Conservation (phyloP, 2,888 invertebrate species). For the Polylopha cassiicola region DNA sequence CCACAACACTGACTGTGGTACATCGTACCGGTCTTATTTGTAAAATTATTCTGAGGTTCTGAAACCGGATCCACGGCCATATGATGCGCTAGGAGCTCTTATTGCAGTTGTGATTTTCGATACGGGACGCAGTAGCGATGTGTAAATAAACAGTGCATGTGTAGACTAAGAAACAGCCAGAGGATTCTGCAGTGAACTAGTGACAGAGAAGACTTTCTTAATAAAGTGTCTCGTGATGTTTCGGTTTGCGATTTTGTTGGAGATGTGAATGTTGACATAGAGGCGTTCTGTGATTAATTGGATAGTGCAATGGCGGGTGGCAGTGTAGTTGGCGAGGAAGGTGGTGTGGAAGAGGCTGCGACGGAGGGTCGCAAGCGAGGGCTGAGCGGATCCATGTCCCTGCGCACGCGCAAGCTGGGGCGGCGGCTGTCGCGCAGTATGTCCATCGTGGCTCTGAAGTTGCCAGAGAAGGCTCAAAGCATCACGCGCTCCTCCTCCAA, state of each 20-base stretch:
- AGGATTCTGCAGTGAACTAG: slow-evolving; percentile 52
- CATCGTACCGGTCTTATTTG: slow-evolving; percentile 32
- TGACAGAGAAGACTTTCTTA: slow-evolving; percentile 51
- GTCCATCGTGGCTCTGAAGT: slow-evolving; percentile 73
- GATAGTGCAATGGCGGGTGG: slow-evolving; percentile 69
- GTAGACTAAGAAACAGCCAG: slow-evolving; percentile 44
- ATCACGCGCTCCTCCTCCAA: slow-evolving; percentile 78
- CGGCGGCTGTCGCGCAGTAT: slow-evolving; percentile 74
- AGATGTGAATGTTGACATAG: slow-evolving; percentile 64
- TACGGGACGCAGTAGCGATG: slow-evolving; percentile 54
- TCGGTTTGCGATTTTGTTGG: slow-evolving; percentile 51
- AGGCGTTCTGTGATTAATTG: slow-evolving; percentile 40
- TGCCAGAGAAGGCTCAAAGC: slow-evolving; percentile 78
- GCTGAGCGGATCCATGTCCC: slow-evolving; percentile 68
- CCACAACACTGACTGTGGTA: slow-evolving; percentile 32
- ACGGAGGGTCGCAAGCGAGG: slow-evolving; percentile 55
- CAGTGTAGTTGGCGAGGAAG: slow-evolving; percentile 59
- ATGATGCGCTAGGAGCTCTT: slow-evolving; percentile 50
- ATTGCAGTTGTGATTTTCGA: slow-evolving; percentile 46
- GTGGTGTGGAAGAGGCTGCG: slow-evolving; percentile 45
- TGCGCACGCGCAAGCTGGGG: slow-evolving; percentile 70
- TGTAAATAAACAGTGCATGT: slow-evolving; percentile 53
- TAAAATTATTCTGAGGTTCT: slow-evolving; percentile 31
- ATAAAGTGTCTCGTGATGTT: slow-evolving; percentile 44
- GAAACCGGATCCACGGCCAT: slow-evolving; percentile 63